Conservation (phyloP, 2,888 invertebrate species). For the Drepana falcataria region DNA sequence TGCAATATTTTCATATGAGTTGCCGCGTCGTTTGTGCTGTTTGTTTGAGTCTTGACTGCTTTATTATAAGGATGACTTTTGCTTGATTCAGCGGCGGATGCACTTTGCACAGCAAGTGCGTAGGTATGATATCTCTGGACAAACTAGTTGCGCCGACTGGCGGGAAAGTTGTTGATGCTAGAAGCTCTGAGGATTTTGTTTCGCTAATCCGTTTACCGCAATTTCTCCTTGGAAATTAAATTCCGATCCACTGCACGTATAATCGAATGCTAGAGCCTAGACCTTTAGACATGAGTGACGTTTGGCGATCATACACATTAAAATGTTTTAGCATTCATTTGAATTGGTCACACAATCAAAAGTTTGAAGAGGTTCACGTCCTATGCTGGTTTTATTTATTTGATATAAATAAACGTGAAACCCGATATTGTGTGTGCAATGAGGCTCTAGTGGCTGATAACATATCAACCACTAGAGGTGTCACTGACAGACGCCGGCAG, state of each 20-base stretch:
- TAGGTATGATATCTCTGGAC: slow-evolving; percentile 29
- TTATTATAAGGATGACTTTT: slow-evolving; percentile 30
- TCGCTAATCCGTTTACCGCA: slow-evolving; percentile 41
- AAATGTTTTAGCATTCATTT: neutral
- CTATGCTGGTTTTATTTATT: neutral
- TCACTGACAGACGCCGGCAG: slow-evolving; percentile 21
- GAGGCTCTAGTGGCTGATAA: slow-evolving; percentile 8
- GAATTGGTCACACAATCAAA: no score
- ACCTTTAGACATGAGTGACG: neutral
- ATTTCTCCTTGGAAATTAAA: slow-evolving; percentile 36
- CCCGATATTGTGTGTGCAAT: slow-evolving; percentile 8
- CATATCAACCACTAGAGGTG: slow-evolving; percentile 12
- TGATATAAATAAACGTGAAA: neutral
- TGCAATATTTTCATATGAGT: slow-evolving; percentile 61
- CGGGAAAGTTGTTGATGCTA: slow-evolving; percentile 50
- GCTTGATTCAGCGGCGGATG: slow-evolving; percentile 10
- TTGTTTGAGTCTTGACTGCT: slow-evolving; percentile 20
- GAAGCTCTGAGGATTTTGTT: slow-evolving; percentile 40
- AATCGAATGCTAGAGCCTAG: neutral
- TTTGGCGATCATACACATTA: neutral
- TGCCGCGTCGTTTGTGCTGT: slow-evolving; percentile 31
- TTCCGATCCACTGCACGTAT: slow-evolving; percentile 6
- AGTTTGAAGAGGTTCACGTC: no score
- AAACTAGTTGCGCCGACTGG: slow-evolving; percentile 15
- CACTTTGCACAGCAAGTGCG: slow-evolving; percentile 38